Percentiles rank a stretch among this genome's conserved stretches.
These are phyloP conservation scores for Sthenelais limicola DNA, from an alignment of 2,888 invertebrate genomes.

Conservation along the genomic window DNA sequence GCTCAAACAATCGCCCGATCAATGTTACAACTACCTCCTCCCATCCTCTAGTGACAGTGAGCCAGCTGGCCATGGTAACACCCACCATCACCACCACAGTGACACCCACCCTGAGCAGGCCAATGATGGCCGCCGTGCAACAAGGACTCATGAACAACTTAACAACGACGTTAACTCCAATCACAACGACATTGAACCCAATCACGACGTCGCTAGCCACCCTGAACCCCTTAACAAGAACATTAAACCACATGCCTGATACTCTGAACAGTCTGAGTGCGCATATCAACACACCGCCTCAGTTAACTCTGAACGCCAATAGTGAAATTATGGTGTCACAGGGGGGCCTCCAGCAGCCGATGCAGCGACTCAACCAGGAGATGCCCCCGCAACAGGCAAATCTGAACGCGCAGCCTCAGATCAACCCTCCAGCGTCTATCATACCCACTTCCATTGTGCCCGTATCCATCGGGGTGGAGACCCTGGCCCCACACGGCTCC, in stretches of 20 bases:
- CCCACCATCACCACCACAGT: constrained; percentile 74
- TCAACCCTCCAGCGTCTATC: constrained; percentile 38
- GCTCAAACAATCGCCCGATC: constrained; percentile 69
- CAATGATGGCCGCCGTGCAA: constrained; percentile 60
- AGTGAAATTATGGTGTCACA: constrained; percentile 51
- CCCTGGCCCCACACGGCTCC: constrained; percentile 27
- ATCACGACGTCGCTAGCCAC: constrained; percentile 44
- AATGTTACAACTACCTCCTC: constrained; percentile 55
- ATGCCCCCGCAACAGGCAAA: constrained; percentile 20
- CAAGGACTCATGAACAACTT: constrained; percentile 35
- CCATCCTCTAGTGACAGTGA: constrained; percentile 57
- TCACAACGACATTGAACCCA: constrained; percentile 41
- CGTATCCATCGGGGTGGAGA: constrained; percentile 31
- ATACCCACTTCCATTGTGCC: constrained; percentile 39
- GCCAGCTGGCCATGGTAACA: constrained; percentile 67
- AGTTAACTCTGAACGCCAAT: constrained; percentile 47
- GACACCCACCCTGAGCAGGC: constrained; percentile 76
- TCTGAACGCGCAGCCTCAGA: constrained; percentile 26
- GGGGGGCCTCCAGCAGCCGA: constrained; percentile 36
- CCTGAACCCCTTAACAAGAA: constrained; percentile 37
- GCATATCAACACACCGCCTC: constrained; percentile 10
- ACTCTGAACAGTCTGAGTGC: constrained; percentile 17
- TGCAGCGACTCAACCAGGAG: constrained; percentile 13
- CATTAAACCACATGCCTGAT: constrained; percentile 33
- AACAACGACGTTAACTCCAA: constrained; percentile 40